These are phyloP conservation scores for Brienomyrus brachyistius DNA, from an alignment of 2,113 vertebrate species.

Conservation along the genomic window DNA sequence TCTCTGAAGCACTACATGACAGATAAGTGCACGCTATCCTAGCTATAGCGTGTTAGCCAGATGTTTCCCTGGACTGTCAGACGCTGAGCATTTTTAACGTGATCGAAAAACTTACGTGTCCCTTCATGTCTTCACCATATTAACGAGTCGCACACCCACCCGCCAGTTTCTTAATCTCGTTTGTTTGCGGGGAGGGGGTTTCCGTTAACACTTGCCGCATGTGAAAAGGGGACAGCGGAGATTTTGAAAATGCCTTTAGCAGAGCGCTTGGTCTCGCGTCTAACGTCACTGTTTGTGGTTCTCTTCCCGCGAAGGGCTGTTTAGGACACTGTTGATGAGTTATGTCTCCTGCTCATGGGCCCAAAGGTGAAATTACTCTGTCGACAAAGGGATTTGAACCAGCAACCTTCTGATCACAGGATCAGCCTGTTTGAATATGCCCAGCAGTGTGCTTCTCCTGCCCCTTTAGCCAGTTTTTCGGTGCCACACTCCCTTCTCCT, in stretches of 20 bases:
- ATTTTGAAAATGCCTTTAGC: slow-evolving; percentile 25
- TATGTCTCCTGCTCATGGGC: background rate
- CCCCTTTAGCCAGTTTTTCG: background rate
- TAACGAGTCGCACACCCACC: slow-evolving; percentile 28
- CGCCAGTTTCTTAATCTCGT: slow-evolving; percentile 42
- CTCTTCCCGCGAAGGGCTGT: background rate
- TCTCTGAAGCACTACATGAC: slow-evolving; percentile 26
- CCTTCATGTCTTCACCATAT: slow-evolving; percentile 16
- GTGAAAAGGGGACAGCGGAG: slow-evolving; percentile 28
- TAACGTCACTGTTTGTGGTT: background rate
- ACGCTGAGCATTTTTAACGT: slow-evolving; percentile 36
- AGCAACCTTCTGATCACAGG: background rate
- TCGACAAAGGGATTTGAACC: background rate
- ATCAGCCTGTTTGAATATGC: background rate
- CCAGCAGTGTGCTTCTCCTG: background rate
- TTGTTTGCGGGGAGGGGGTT: slow-evolving; percentile 33
- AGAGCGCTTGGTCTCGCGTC: background rate
- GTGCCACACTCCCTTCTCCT: background rate
- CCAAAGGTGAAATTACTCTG: background rate
- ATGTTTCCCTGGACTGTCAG: slow-evolving; percentile 50
- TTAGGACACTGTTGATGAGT: background rate
- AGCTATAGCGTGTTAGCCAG: slow-evolving; percentile 30
- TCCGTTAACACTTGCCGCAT: slow-evolving; percentile 28
- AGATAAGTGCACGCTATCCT: slow-evolving; percentile 30
- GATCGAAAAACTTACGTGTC: slow-evolving; percentile 47